Evolutionary conservation across 1,140 invertebrate species (phyloP), one percentile per base, ranked within the genome.

Genomic region (Wiebesia pumilae): DNA sequence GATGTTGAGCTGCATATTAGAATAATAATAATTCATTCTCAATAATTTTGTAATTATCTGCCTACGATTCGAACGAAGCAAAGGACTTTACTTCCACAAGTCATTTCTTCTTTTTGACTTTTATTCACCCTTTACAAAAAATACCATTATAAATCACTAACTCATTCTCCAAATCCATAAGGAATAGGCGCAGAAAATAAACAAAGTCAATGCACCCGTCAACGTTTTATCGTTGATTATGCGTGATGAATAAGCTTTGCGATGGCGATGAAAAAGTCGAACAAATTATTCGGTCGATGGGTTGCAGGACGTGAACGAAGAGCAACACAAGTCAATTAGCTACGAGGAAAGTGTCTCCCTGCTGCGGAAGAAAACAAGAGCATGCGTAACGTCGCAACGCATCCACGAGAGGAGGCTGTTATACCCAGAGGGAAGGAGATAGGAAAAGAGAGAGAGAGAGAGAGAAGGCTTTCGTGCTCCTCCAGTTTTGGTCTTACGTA

Each of bases 401-500:
- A 75, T 75, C 71, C 71, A 27, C 71, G 71, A n/a, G 71, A n/a
- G 21, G 0, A 9, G 4, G 21, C 33, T 35, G 40, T 43, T 77
- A 33, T 33, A n/a, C 47, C 69, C 54, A 62, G 71, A 51, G 65
- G 82, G 84, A 51, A 1, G 3, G 27, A 16, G 0, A 12, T 0
- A 12, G 10, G 30, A 35, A 27, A 54, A 24, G 78, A 19, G 54
- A 47, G 78, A 33, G 27, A 62, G 54, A 27, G 78, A 35, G 78
- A 33, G 78, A 47, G 47, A 51, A 90, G 90, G 91, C 90, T 89
- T 88, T 89, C 85, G 88, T 88, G 88, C 87, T 88, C 88, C 89
- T 71, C 77, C 83, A 79, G 87, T 79, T 81, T 83, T 27, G 80
- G 43, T 43, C 89, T 93, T 93, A 93, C 90, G 92, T 90, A 93